phyloP scores from a whole-genome alignment of 2,888 invertebrate species.

The Tetheella fluctuosa region DNA sequence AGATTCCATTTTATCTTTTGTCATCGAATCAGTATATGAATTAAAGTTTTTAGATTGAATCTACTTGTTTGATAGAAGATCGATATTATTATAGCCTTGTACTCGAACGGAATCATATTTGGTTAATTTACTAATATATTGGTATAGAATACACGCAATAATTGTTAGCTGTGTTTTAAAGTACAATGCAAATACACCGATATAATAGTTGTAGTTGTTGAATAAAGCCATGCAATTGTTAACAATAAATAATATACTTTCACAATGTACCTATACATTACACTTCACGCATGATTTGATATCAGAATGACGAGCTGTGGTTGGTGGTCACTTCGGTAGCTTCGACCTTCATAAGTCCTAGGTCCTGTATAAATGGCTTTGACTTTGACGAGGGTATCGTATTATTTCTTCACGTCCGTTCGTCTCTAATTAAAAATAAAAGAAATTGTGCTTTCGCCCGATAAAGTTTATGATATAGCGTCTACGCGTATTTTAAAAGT shows the following conservation, averaged over 20 bases:
- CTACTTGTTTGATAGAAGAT: not conserved
- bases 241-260: not conserved
- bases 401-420: no score
- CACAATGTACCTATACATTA: not conserved
- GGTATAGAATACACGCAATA: not conserved
- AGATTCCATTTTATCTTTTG: not conserved
- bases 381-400: no score
- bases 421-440: no score
- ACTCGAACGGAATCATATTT: not conserved
- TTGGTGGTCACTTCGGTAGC: no score
- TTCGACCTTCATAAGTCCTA: no score
- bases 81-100: not conserved
- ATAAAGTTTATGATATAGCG: not conserved
- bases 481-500: slow-evolving; percentile 9
- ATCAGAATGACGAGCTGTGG: no score
- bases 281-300: no score
- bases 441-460: not conserved
- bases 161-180: not conserved
- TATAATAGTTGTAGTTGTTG: not conserved
- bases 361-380: no score
- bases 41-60: not conserved
- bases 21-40: not conserved
- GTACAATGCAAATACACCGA: not conserved
- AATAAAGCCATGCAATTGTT: not conserved
- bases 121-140: not conserved